Evolutionary conservation across 2,888 invertebrate genomes (phyloP), one percentile per base, ranked within the genome.

Genomic region (Morpho deidamia): DNA sequence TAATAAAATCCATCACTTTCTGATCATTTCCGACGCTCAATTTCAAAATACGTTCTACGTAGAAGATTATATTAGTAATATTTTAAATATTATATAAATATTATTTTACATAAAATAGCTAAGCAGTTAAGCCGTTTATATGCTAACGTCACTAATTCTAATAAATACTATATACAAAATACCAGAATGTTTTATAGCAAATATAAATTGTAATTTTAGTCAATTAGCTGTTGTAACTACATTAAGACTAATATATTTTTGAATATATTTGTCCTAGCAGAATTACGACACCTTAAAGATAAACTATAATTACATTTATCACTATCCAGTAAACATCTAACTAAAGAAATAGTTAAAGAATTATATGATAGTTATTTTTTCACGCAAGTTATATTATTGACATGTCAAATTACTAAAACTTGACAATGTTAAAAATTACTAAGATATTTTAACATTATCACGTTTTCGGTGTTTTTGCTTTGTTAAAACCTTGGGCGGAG

Each of bases 111-210:
- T 85, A 84, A 78, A 80, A 79, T 78, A 76, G 75, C 73, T 83
- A 86, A 84, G 87, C 85, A 79, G 72, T 80, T 81, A 86, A 81
- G 83, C 81, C 71, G 70, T 83, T 75, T 80, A 83, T 83, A 83
- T 81, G 80, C 87, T 88, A 87, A 71, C 75, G 71, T 84, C 74
- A 79, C 83, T 86, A 81, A 86, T 67, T 69, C 86, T 88, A 88
- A 86, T 86, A 87, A 88, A 87, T 88, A 87, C 81, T 89, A 89
- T 89, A 76, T 88, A 89, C 89, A 89, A 79, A 81, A 83, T 85
- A 85, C 89, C 87, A 87, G 86, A 89, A 87, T 79, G 79, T 76
- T 71, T 63, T 57, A 54, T 49, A 56, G 49, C 45, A 58, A 47
- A 49, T 45, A 42, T 46, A 58, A 51, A 51, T 54, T 48, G 50